Evolutionary conservation across 2,797 vertebrate genomes (phyloP), one percentile per base, ranked within the genome.

Genomic region (Toxotes lorentzi): DNA sequence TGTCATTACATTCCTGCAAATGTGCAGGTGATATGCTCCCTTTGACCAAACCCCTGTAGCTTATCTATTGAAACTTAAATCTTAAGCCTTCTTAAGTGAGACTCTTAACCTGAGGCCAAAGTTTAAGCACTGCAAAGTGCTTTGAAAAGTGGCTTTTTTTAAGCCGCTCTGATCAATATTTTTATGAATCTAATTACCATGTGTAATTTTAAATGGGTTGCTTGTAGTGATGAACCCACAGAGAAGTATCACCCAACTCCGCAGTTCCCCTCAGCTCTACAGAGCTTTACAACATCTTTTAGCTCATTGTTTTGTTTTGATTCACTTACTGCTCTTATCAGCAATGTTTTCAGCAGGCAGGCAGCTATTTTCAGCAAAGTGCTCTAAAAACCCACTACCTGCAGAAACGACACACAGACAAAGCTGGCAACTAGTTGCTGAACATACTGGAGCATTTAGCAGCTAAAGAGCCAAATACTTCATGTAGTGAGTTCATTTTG

Each of bases 1-100:
- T 51, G 53, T 63, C 78, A 76, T 84, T 73, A 47, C 68, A 24
- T 48, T 76, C n/a, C 64, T 73, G 65, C 35, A 67, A 81, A 66
- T 51, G 23, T 70, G 60, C 57, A 65, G 45, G 47, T 53, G 73
- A 38, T 75, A 53, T 30, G 69, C 40, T 64, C 74, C 16, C 32
- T 75, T 79, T 73, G 69, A 79, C 58, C 6, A 16, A 43, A 43
- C 27, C 30, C 21, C 63, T 64, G 47, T 9, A 58, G 63, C 47
- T 35, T 58, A 65, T 59, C 35, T 63, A 23, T 19, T 78, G 13
- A 73, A 77, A 66, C 54, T 60, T 40, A 51, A 11, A 60, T 67
- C 27, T 35, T n/a, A 43, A 19, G 10, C 23, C 51, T 41, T 70
- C 13, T 41, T 30, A 40, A 56, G 53, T 40, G n/a, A 21, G 30